These are phyloP conservation scores for Panzeria rudis DNA, from an alignment of 2,888 invertebrate species.

Conservation along the genomic window DNA sequence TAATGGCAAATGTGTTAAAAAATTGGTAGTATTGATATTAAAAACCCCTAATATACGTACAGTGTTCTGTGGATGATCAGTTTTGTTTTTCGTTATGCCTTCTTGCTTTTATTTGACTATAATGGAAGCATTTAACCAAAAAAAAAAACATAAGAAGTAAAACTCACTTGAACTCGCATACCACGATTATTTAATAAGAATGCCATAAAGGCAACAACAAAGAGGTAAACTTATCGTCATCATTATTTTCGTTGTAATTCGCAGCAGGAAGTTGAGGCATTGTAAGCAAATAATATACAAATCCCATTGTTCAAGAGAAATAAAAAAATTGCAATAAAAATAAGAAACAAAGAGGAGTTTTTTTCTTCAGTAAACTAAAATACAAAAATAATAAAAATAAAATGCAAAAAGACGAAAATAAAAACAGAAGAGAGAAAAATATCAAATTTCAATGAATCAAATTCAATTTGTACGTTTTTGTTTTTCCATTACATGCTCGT, in stretches of 20 bases:
- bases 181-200: constrained; percentile 34
- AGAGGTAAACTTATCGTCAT: not conserved
- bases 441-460: constrained; percentile 83
- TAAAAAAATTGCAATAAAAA: constrained; percentile 28
- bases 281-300: constrained; percentile 48
- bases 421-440: constrained; percentile 63
- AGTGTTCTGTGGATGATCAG: not conserved
- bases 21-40: not conserved
- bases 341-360: constrained; percentile 22
- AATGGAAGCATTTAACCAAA: constrained; percentile 40
- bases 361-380: not conserved
- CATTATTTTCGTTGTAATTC: constrained; percentile 14
- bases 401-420: not conserved
- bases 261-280: constrained; percentile 12
- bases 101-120: constrained; percentile 30
- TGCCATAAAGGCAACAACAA: constrained; percentile 9
- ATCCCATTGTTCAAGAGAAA: constrained; percentile 27
- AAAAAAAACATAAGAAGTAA: constrained; percentile 9
- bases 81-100: not conserved
- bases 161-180: constrained; percentile 16
- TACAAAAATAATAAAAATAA: constrained; percentile 1
- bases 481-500: constrained; percentile 66
- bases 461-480: constrained; percentile 79
- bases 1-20: no score
- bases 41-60: not conserved